Evolutionary conservation across 2,113 vertebrate genomes (phyloP).

Genomic region (Seriola dumerili): DNA sequence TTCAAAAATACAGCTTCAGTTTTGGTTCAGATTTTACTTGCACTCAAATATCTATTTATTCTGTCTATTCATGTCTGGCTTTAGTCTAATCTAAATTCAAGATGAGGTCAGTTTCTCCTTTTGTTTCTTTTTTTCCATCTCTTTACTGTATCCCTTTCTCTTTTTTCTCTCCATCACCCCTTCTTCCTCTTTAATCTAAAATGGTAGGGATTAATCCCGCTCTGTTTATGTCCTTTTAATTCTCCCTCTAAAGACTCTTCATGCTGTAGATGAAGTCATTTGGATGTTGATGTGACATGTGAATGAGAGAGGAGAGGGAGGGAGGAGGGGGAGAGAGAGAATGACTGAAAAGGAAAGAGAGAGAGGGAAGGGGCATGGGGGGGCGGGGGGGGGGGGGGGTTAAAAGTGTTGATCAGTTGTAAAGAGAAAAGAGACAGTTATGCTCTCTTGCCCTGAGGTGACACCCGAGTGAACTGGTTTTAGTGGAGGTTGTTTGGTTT

Average conservation of each 20-base stretch:
- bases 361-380: neutral
- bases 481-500: neutral
- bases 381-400: slow-evolving; percentile 32
- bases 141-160: neutral
- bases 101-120: neutral
- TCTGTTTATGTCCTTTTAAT: slow-evolving; percentile 67
- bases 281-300: slow-evolving; percentile 46
- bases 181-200: slow-evolving; percentile 77
- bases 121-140: neutral
- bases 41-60: no score
- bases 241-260: slow-evolving; percentile 67
- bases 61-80: no score
- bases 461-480: slow-evolving; percentile 14
- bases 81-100: no score
- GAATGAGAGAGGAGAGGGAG: slow-evolving; percentile 8
- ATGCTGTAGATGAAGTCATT: slow-evolving; percentile 63
- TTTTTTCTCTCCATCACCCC: slow-evolving; percentile 26
- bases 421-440: neutral
- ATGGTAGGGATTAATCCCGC: slow-evolving; percentile 71
- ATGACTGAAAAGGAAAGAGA: neutral
- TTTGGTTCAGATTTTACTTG: no score
- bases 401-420: slow-evolving; percentile 33
- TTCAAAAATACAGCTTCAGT: no score
- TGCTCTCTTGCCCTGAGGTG: slow-evolving; percentile 21
- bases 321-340: slow-evolving; percentile 11